Base-by-base conservation (phyloP, 2,888 invertebrate genomes). In the Alloplasta piceator region DNA sequence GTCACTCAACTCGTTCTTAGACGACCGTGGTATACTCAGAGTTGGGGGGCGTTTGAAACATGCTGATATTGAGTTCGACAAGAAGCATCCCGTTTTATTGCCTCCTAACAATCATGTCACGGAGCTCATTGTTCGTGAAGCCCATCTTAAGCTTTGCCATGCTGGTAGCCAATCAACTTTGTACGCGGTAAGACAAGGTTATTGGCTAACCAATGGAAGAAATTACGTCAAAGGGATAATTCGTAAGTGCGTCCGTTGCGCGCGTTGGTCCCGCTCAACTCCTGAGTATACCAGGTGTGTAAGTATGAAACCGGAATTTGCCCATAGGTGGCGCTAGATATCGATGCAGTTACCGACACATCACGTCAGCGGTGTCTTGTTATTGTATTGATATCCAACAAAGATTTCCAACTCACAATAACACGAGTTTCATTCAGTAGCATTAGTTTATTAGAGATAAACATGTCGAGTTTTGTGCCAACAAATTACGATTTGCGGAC, bases 261-360 rank as follows among this genome's bases (percentile, higher is more conserved):
- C 82, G 60, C 78, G 78, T 50, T 56, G 56, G 7, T 85, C 82
- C 41, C 84, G 86, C 12, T 71, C 50, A n/a, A 36, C 71, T n/a
- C 56, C 52, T 0, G 74, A 76, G 9, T 82, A 88, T 89, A 87
- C 87, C n/a, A n/a, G n/a, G n/a, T n/a, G n/a, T n/a, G n/a, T n/a
- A n/a, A n/a, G n/a, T n/a, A n/a, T n/a, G n/a, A n/a, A n/a, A n/a
- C n/a, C n/a, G n/a, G n/a, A n/a, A n/a, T n/a, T n/a, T n/a, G n/a
- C n/a, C n/a, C n/a, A n/a, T n/a, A n/a, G n/a, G n/a, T n/a, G n/a
- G n/a, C n/a, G n/a, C n/a, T n/a, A n/a, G n/a, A n/a, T n/a, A n/a
- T n/a, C n/a, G n/a, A n/a, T n/a, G n/a, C n/a, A n/a, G n/a, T n/a
- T n/a, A n/a, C n/a, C n/a, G n/a, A n/a, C n/a, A n/a, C n/a, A n/a